Evolutionary conservation across 1,140 invertebrate genomes (phyloP).

Genomic region (Ceratosolen solmsi): DNA sequence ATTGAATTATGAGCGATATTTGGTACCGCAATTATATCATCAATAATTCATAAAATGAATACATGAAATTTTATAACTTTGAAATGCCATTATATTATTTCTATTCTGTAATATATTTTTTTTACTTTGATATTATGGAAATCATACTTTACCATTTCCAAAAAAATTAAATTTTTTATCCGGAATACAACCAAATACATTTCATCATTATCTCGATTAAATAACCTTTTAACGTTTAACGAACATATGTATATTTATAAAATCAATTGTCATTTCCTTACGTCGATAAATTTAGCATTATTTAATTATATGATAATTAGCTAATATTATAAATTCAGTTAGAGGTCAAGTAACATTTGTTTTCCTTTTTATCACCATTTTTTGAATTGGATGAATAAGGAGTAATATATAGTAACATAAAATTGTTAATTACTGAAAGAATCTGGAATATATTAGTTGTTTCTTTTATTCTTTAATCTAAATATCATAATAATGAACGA

Average conservation of each 20-base stretch:
- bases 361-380: not conserved
- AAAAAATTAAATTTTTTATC: not conserved
- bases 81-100: too few relatives aligned
- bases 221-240: not conserved
- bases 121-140: too few relatives aligned
- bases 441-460: not conserved
- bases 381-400: not conserved
- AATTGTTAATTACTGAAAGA: not conserved
- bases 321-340: constrained; percentile 40
- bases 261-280: constrained; percentile 28
- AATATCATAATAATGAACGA: too few relatives aligned
- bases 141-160: not conserved
- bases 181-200: not conserved
- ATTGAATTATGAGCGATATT: too few relatives aligned
- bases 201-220: not conserved
- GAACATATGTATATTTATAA: constrained; percentile 19
- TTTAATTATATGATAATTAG: constrained; percentile 43
- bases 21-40: too few relatives aligned
- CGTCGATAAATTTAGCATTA: constrained; percentile 34
- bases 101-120: too few relatives aligned
- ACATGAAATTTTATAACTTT: too few relatives aligned
- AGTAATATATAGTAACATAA: not conserved
- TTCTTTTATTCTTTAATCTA: not conserved
- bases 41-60: too few relatives aligned
- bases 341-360: constrained; percentile 36